These are phyloP conservation scores for Chironex yamaguchii DNA, from an alignment of 30 jellyfish, hydroid and myxozoan species.

Conservation along the genomic window DNA sequence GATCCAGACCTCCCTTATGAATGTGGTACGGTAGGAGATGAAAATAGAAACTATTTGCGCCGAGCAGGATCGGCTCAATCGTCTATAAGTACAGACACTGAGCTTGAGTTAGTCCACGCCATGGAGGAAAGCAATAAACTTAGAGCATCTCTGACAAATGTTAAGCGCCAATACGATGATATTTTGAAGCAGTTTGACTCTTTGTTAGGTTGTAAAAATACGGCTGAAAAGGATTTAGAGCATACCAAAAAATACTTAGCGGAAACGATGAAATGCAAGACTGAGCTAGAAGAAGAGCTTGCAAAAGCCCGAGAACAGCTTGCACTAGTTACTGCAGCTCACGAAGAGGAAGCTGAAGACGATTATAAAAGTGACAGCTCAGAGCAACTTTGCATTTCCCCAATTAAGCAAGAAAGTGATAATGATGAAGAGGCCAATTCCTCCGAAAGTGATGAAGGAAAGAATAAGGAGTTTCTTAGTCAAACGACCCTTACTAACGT, in stretches of 20 bases:
- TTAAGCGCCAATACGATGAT: constrained; percentile 68
- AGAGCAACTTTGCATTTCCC: constrained; percentile 51
- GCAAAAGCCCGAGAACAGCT: constrained; percentile 75
- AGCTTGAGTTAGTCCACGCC: constrained; percentile 58
- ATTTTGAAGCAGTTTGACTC: constrained; percentile 69
- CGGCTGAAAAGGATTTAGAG: constrained; percentile 44
- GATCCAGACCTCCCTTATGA: not conserved
- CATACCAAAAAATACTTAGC: constrained; percentile 61
- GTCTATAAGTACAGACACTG: constrained; percentile 61
- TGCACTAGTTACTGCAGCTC: constrained; percentile 67
- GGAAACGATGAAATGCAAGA: constrained; percentile 73
- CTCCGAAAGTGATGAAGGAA: not conserved
- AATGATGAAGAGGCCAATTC: not conserved
- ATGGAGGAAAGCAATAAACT: constrained; percentile 64
- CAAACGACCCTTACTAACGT: constrained; percentile 59
- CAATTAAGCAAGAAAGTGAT: not conserved
- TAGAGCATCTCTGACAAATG: constrained; percentile 55
- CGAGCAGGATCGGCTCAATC: constrained; percentile 20
- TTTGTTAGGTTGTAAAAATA: constrained; percentile 31
- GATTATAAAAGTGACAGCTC: constrained; percentile 68
- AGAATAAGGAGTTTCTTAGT: constrained; percentile 17
- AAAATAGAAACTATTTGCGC: not conserved
- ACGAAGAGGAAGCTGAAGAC: constrained; percentile 24
- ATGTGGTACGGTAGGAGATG: not conserved
- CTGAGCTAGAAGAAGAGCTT: constrained; percentile 79